phyloP scores from a whole-genome alignment of 2,113 vertebrate genomes.

The Halcyon senegalensis region DNA sequence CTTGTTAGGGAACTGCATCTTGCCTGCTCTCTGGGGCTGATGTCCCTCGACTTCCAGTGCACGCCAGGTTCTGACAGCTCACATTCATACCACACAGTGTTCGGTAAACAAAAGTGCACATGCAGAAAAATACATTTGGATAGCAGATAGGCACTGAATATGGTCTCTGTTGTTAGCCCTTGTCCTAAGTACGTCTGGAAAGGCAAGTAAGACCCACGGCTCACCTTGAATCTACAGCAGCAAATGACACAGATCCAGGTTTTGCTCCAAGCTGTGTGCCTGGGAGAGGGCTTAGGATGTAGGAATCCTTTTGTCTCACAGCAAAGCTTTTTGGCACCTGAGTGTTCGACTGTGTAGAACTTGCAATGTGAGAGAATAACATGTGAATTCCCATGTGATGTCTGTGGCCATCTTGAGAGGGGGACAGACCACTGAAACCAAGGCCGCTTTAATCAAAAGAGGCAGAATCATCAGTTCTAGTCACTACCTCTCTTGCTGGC shows the following conservation, averaged over 20 bases:
- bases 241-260: conserved; percentile 5
- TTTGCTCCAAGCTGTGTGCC: background rate
- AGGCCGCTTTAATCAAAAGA: background rate
- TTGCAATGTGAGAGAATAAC: background rate
- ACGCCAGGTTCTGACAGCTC: conserved; percentile 53
- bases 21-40: conserved; percentile 23
- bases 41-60: conserved; percentile 31
- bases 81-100: conserved; percentile 62
- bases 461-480: background rate
- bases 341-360: background rate
- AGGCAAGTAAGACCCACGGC: background rate
- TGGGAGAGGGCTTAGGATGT: background rate
- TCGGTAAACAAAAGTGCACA: conserved; percentile 69
- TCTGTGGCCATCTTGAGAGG: background rate
- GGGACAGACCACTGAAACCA: background rate
- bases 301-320: background rate
- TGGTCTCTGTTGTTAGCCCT: conserved; percentile 58
- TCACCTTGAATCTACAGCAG: conserved; percentile 42
- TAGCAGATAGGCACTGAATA: conserved; percentile 60
- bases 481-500: background rate
- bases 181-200: conserved; percentile 13
- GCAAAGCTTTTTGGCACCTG: conserved; percentile 23
- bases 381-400: background rate
- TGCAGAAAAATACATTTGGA: conserved; percentile 49
- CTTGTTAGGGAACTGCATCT: background rate